phyloP scores from a whole-genome alignment of 2,797 vertebrate species.

The Selene dorsalis region DNA sequence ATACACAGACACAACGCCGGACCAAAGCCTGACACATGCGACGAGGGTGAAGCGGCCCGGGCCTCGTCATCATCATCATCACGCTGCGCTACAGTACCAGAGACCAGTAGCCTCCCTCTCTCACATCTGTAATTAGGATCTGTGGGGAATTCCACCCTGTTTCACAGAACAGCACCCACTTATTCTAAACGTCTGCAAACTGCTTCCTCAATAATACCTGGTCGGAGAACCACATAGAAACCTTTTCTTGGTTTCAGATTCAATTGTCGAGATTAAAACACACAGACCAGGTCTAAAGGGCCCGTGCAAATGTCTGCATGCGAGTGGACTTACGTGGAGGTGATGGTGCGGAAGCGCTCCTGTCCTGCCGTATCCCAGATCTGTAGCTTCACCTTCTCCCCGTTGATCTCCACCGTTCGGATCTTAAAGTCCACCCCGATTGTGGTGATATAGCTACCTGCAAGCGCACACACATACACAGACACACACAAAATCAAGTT shows the following conservation, averaged over 20 bases:
- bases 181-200: slow-evolving; percentile 38
- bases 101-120: slow-evolving; percentile 63
- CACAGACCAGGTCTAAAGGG: too few species aligned
- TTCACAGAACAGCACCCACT: slow-evolving; percentile 48
- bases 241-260: slow-evolving; percentile 39
- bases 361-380: slow-evolving; percentile 99
- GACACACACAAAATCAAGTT: background rate
- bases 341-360: slow-evolving; percentile 98
- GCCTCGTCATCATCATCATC: slow-evolving; percentile 21
- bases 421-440: slow-evolving; percentile 99
- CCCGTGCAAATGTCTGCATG: too few species aligned
- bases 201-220: slow-evolving; percentile 53
- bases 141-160: slow-evolving; percentile 70
- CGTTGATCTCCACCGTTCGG: slow-evolving; percentile 97
- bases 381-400: slow-evolving; percentile 99
- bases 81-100: slow-evolving; percentile 14
- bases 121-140: slow-evolving; percentile 72
- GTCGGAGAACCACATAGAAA: slow-evolving; percentile 38
- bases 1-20: background rate
- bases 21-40: slow-evolving; percentile 21
- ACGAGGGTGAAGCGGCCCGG: slow-evolving; percentile 22
- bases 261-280: slow-evolving; percentile 14
- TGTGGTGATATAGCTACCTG: slow-evolving; percentile 99
- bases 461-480: background rate
- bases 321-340: slow-evolving; percentile 92